phyloP scores from a whole-genome alignment of 2,113 vertebrate species.

The Vanacampus margaritifer region DNA sequence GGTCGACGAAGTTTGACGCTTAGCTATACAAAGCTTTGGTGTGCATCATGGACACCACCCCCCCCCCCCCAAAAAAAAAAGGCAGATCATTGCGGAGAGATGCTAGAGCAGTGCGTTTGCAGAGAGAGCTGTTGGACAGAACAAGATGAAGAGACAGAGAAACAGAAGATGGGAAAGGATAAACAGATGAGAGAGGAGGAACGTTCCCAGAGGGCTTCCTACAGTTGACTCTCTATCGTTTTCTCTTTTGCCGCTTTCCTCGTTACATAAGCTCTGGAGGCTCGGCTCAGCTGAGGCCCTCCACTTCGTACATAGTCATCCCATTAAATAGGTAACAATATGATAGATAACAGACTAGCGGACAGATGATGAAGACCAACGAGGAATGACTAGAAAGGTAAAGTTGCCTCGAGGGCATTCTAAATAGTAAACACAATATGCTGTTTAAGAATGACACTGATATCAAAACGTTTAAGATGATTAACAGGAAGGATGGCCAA shows the following conservation, averaged over 20 bases:
- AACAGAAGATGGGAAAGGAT: conserved; percentile 19
- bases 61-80: conserved; percentile 3
- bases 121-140: conserved; percentile 34
- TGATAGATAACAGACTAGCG: not conserved
- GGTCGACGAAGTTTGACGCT: conserved; percentile 39
- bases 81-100: conserved; percentile 36
- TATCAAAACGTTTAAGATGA: not conserved
- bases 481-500: not conserved
- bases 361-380: not conserved
- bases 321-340: not conserved
- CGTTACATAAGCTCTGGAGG: conserved; percentile 43
- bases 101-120: conserved; percentile 19
- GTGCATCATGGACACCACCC: not conserved
- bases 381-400: not conserved
- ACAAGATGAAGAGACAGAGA: conserved; percentile 34
- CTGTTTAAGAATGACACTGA: not conserved
- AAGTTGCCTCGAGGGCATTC: not conserved
- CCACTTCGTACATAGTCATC: conserved; percentile 4
- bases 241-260: conserved; percentile 5
- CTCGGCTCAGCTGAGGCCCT: conserved; percentile 25
- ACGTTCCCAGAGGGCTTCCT: conserved; percentile 35
- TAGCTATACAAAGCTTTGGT: conserved; percentile 22
- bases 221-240: conserved; percentile 12
- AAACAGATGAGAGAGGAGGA: conserved; percentile 30
- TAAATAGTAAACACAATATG: not conserved